These are phyloP conservation scores for Plectus sambesii DNA, from an alignment of 1,140 invertebrate genomes.

Conservation along the genomic window DNA sequence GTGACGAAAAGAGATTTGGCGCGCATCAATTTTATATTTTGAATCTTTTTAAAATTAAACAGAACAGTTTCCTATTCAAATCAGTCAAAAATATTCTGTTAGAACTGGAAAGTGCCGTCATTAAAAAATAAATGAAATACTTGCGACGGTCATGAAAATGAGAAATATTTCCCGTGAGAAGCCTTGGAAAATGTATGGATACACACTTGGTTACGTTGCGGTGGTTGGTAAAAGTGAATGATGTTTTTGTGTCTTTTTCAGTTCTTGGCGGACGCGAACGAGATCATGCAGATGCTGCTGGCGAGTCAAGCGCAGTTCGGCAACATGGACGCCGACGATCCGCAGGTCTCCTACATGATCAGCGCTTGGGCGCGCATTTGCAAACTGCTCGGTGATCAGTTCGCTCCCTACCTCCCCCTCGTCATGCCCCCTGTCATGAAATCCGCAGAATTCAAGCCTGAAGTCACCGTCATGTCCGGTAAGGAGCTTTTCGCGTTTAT, in stretches of 20 bases:
- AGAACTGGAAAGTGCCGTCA: too few relatives aligned
- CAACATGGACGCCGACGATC: slow-evolving; percentile 71
- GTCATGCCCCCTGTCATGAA: slow-evolving; percentile 94
- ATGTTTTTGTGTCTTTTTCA: slow-evolving; percentile 42
- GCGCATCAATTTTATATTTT: too few relatives aligned
- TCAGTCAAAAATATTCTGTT: too few relatives aligned
- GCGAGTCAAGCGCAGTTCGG: slow-evolving; percentile 64
- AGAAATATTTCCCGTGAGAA: too few relatives aligned
- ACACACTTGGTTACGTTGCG: too few relatives aligned
- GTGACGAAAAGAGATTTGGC: too few relatives aligned
- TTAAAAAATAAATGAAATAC: too few relatives aligned
- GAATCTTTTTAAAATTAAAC: too few relatives aligned
- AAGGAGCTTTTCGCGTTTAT: too few relatives aligned
- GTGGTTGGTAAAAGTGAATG: slow-evolving; percentile 8
- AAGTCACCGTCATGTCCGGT: slow-evolving; percentile 88
- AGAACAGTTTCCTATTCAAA: too few relatives aligned
- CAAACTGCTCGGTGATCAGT: slow-evolving; percentile 84
- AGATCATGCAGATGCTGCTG: slow-evolving; percentile 88
- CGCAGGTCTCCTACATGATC: slow-evolving; percentile 82
- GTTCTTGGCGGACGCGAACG: slow-evolving; percentile 81
- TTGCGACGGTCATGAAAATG: too few relatives aligned
- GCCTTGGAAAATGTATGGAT: too few relatives aligned
- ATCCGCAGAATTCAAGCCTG: slow-evolving; percentile 87
- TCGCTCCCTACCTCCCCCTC: slow-evolving; percentile 87
- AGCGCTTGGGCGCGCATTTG: slow-evolving; percentile 98